These are phyloP conservation scores for Microcebus lehilahytsara DNA, from an alignment of 2,113 vertebrate genomes.

Conservation along the genomic window DNA sequence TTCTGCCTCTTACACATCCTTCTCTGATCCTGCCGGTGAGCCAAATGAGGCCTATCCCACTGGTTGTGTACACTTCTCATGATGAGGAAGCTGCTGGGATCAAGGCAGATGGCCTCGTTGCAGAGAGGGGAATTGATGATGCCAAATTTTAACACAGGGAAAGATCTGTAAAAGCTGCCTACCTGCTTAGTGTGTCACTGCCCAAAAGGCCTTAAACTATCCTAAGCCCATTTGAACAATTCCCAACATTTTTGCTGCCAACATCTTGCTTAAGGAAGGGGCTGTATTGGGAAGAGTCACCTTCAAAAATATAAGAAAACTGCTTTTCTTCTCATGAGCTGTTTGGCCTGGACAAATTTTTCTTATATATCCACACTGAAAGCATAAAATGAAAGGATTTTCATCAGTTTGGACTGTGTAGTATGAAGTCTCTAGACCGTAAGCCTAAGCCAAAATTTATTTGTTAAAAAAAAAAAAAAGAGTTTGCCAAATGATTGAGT, in stretches of 20 bases:
- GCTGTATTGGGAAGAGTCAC: constrained; percentile 13
- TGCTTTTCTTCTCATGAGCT: constrained; percentile 2
- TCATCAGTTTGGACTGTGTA: constrained; percentile 9
- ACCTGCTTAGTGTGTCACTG: constrained; percentile 28
- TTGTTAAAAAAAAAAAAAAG: constrained; percentile 27
- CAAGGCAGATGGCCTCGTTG: constrained; percentile 51
- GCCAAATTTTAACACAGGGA: constrained; percentile 45
- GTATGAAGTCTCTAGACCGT: constrained; percentile 39
- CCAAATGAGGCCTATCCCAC: neutral
- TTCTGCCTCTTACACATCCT: neutral
- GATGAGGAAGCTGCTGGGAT: constrained; percentile 59
- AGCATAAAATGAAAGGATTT: constrained; percentile 50
- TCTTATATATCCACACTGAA: constrained; percentile 8
- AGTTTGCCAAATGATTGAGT: constrained; percentile 43
- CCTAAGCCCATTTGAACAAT: constrained; percentile 34
- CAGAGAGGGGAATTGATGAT: constrained; percentile 39
- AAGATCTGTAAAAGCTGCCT: neutral
- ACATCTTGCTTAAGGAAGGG: constrained; percentile 37
- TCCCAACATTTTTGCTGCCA: constrained; percentile 35
- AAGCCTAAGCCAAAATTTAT: constrained; percentile 11
- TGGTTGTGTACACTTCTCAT: neutral
- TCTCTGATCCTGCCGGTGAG: constrained; percentile 25
- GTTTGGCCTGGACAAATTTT: constrained; percentile 31
- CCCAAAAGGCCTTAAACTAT: constrained; percentile 47
- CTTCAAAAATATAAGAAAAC: constrained; percentile 59